Percentiles rank a stretch among this genome's conserved stretches.
These are phyloP conservation scores for Ylistrum balloti DNA, from an alignment of 1,140 invertebrate species.

Conservation along the genomic window DNA sequence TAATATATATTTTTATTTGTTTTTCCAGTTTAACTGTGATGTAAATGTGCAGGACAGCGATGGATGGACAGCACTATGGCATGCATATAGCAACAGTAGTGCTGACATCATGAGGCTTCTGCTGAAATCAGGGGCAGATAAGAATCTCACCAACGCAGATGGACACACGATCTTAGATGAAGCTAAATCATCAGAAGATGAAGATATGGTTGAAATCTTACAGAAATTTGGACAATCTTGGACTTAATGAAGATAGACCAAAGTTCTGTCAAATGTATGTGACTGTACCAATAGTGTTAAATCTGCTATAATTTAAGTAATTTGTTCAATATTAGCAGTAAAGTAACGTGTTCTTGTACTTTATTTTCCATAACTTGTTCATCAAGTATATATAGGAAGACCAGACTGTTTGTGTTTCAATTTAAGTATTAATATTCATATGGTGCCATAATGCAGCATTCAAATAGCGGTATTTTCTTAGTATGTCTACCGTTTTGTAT, in stretches of 20 bases:
- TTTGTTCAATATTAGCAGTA: not conserved
- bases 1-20: slow-evolving; percentile 45
- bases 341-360: not conserved
- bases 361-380: not conserved
- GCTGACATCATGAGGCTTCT: slow-evolving; percentile 72
- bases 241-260: slow-evolving; percentile 49
- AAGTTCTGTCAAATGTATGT: not conserved
- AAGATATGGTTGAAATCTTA: slow-evolving; percentile 71
- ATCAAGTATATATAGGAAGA: not conserved
- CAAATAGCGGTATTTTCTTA: not conserved
- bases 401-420: not conserved
- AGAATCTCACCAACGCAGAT: slow-evolving; percentile 66
- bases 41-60: slow-evolving; percentile 69
- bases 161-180: slow-evolving; percentile 72
- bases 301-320: not conserved
- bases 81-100: slow-evolving; percentile 72
- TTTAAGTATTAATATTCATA: not conserved
- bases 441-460: slow-evolving; percentile 2
- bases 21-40: slow-evolving; percentile 67
- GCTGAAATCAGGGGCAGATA: slow-evolving; percentile 71
- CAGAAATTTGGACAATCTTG: slow-evolving; percentile 63
- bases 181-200: slow-evolving; percentile 72
- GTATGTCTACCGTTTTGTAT: not conserved
- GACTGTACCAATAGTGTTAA: not conserved
- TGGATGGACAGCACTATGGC: slow-evolving; percentile 73